Evolutionary conservation across 1,140 invertebrate genomes (phyloP), one percentile per base, ranked within the genome.

Genomic region (Akabosia matsudoensis): DNA sequence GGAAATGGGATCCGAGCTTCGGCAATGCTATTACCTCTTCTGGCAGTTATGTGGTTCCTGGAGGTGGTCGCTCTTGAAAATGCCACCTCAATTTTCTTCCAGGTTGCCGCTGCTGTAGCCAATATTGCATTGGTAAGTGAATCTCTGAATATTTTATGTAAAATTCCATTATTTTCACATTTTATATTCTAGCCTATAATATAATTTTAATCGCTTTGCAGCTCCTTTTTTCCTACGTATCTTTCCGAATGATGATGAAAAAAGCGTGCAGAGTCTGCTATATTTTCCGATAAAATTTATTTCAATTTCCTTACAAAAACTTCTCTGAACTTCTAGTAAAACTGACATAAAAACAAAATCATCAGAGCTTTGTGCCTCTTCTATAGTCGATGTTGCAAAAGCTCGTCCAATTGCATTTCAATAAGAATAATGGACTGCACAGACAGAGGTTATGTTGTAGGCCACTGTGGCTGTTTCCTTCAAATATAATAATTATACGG

Each of bases 31-130:
- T 85, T 90, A 76, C 89, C 89, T 34, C 85, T 89, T 73, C 89
- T 89, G 80, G 87, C 88, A 22, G 86, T 90, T 16, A 87, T 88
- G 77, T 92, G 91, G 91, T 90, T 91, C 79, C 87, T 91, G 82
- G 89, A 89, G 1, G 90, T 91, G 4, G 85, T 91, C 4, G 90
- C 90, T 14, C 85, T 92, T n/a, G 91, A 91, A 80, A 91, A 91
- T 81, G 86, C 87, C 1, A 81, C 84, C 33, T 89, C 88, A 77
- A 88, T 87, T 83, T 85, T 87, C 14, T 89, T 90, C 71, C 87
- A 90, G n/a, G 85, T 87, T 14, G 79, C 83, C 22, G 84, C 83
- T 76, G 81, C 82, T 61, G 74, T 83, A 16, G 80, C 82, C 28
- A 84, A 84, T 73, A 78, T 79, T 54, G 61, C 83, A 33, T 82